Conservation (phyloP, 2,113 vertebrate species). For the Penelope pileata region DNA sequence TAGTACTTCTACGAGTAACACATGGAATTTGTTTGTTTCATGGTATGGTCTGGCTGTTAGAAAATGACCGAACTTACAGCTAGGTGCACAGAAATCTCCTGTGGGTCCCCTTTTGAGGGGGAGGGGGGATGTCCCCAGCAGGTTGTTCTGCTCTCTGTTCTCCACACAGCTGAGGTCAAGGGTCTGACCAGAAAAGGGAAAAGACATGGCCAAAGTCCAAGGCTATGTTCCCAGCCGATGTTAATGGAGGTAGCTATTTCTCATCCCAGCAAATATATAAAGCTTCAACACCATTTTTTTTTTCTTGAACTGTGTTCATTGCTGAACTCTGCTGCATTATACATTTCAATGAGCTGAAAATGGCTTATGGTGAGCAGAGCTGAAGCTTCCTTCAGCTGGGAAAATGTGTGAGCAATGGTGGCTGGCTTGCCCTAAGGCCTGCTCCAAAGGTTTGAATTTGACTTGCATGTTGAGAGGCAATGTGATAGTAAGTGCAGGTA, state of each 20-base stretch:
- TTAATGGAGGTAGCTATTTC: background rate
- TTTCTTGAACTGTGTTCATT: background rate
- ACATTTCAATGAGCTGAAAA: background rate
- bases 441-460: background rate
- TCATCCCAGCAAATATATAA: background rate
- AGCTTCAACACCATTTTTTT: background rate
- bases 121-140: rapidly evolving
- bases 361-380: background rate
- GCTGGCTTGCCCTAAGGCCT: background rate
- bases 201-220: background rate
- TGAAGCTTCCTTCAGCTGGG: background rate
- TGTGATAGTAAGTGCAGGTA: background rate
- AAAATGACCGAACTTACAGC: background rate
- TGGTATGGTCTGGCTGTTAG: background rate
- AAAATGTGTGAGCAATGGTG: background rate
- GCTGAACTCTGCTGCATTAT: background rate
- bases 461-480: background rate
- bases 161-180: background rate
- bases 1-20: background rate
- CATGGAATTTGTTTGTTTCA: background rate
- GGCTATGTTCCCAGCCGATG: background rate
- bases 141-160: rapidly evolving
- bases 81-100: background rate
- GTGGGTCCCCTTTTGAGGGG: background rate
- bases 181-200: background rate